Conservation (phyloP, 2,888 invertebrate species). For the Phaonia tiefii region DNA sequence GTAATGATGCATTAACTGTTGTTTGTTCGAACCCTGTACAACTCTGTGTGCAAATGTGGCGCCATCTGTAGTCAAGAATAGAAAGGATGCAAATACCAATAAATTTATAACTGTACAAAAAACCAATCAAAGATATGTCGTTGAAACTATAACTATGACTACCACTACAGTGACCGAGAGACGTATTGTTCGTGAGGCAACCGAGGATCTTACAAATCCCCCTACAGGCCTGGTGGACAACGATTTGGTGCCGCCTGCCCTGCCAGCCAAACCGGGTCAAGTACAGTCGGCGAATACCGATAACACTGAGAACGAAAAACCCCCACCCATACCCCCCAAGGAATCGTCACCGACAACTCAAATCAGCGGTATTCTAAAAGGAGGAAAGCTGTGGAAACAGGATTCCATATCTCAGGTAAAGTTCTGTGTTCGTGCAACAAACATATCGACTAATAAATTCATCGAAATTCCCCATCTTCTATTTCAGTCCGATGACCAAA, state of each 20-base stretch:
- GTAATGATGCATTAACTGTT: neutral
- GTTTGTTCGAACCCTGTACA: neutral
- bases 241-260: conserved; percentile 64
- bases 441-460: no score
- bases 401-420: conserved; percentile 82
- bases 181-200: conserved; percentile 81
- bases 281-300: conserved; percentile 26
- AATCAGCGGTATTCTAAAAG: conserved; percentile 88
- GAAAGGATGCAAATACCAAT: conserved; percentile 70
- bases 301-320: conserved; percentile 71
- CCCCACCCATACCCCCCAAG: conserved; percentile 77
- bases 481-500: conserved; percentile 78
- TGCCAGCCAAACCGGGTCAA: conserved; percentile 67
- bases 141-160: conserved; percentile 84
- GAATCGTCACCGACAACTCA: conserved; percentile 83
- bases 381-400: conserved; percentile 88
- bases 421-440: no score
- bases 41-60: conserved; percentile 46
- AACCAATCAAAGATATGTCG: conserved; percentile 80
- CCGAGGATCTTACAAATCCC: conserved; percentile 74
- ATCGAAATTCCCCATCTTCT: neutral
- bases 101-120: conserved; percentile 70
- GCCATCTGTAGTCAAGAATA: conserved; percentile 61
- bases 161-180: conserved; percentile 86
- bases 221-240: conserved; percentile 55